Conservation (phyloP, 1,140 invertebrate species). For the Calosoma granatense region DNA sequence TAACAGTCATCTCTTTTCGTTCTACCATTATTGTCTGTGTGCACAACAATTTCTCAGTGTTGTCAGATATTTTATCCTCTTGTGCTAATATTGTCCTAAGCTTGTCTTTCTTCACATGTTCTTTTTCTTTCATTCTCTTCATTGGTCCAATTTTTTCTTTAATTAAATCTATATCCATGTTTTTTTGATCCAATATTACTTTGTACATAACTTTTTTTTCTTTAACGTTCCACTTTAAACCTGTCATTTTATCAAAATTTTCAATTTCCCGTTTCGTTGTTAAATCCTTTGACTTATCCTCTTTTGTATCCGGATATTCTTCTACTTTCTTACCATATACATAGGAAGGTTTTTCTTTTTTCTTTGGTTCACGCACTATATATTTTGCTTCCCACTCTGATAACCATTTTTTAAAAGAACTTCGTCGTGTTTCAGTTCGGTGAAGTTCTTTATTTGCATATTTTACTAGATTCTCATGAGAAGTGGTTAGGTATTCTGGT, state of each 20-base stretch:
- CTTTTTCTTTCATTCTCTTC: too few species aligned
- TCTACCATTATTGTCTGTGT: too few species aligned
- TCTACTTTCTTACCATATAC: constrained; percentile 16
- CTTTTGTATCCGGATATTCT: constrained; percentile 17
- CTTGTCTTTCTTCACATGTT: too few species aligned
- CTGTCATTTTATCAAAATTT: constrained; percentile 32
- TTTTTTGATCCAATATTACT: constrained; percentile 36
- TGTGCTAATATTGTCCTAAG: too few species aligned
- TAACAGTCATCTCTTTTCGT: too few species aligned
- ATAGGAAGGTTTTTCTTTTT: constrained; percentile 12
- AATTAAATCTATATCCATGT: constrained; percentile 34
- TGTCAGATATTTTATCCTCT: too few species aligned
- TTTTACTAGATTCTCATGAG: constrained; percentile 24
- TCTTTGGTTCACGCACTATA: constrained; percentile 4
- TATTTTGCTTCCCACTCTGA: constrained; percentile 11
- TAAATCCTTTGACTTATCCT: constrained; percentile 17
- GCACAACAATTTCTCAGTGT: too few species aligned
- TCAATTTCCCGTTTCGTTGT: constrained; percentile 19
- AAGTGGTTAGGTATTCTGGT: constrained; percentile 19
- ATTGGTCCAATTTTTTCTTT: too few species aligned
- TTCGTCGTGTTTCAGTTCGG: constrained; percentile 21
- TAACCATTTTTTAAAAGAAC: constrained; percentile 22
- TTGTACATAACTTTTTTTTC: constrained; percentile 38
- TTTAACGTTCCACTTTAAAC: constrained; percentile 30
- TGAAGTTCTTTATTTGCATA: constrained; percentile 21